Evolutionary conservation across 2,888 invertebrate genomes (phyloP), one percentile per base, ranked within the genome.

Genomic region (Euzophera pinguis): DNA sequence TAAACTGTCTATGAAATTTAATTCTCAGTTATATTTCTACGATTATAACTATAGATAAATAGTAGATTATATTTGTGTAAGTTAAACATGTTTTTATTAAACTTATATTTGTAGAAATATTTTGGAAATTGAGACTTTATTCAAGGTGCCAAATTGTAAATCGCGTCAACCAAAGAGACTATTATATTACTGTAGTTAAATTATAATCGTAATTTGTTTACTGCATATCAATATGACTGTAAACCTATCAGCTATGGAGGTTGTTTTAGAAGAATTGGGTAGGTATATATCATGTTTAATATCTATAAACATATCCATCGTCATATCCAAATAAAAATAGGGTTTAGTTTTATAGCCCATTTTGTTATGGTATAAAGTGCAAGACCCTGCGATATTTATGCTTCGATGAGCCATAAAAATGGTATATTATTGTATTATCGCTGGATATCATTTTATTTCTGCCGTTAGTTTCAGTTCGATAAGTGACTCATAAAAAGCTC

Each of bases 241-340:
- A 32, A 38, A 42, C 41, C 39, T 16, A n/a, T 56, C 45, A 29
- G 14, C 14, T 35, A 16, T 6, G 10, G 42, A 17, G n/a, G 35
- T 43, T n/a, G 32, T 22, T 49, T 35, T 52, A 27, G 39, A 52
- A 13, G 37, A 32, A 3, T 6, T 10, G 8, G 4, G 4, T 4
- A 38, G n/a, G 12, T n/a, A 22, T 41, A 35, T 38, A 42, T 41
- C 39, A 37, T 43, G 22, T 12, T 49, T 50, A 37, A 35, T 55
- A 50, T 52, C 58, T 61, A 58, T 43, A 54, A 59, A 71, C 80
- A 82, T 82, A 81, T 83, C 82, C 69, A 69, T 65, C 64, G 68
- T 69, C 81, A 83, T 83, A 84, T 82, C 82, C 66, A 62, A 66
- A 63, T 67, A 68, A 67, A 58, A 70, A 64, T 69, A 67, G 68